Evolutionary conservation across 2,113 vertebrate species (phyloP).

Genomic region (Erythrocercus mccallii): DNA sequence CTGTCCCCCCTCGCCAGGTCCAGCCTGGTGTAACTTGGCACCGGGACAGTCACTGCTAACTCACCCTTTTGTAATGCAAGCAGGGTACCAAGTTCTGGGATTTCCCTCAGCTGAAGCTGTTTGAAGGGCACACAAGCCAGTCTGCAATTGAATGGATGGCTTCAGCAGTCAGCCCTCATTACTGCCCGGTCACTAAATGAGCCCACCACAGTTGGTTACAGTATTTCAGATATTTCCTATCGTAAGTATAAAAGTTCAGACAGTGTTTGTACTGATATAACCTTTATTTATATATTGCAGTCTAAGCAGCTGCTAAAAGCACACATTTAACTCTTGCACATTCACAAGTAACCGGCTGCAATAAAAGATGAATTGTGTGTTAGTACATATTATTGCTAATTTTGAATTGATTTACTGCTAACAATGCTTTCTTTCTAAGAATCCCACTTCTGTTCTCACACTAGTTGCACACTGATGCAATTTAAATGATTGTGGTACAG

Average conservation of each 20-base stretch:
- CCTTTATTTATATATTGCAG: not conserved
- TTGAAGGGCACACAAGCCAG: not conserved
- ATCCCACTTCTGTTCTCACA: not conserved
- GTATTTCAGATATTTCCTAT: not conserved
- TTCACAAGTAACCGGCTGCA: not conserved
- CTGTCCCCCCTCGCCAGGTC: not conserved
- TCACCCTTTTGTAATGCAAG: slow-evolving; percentile 16
- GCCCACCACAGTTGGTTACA: not conserved
- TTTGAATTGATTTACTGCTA: not conserved
- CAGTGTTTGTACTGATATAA: not conserved
- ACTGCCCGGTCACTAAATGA: not conserved
- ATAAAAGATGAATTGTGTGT: not conserved
- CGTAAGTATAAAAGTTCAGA: not conserved
- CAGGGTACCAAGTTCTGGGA: not conserved
- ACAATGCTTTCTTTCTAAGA: not conserved
- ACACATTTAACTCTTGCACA: not conserved
- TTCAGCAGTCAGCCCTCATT: not conserved
- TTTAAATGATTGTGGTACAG: not conserved
- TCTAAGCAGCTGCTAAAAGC: not conserved
- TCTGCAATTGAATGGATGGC: not conserved
- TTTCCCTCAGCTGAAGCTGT: not conserved
- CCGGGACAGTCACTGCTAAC: not conserved
- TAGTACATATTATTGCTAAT: not conserved
- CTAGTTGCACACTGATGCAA: not conserved
- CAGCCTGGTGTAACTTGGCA: slow-evolving; percentile 29